Evolutionary conservation across 2,797 vertebrate species (phyloP).

Genomic region (Ibycter americanus): DNA sequence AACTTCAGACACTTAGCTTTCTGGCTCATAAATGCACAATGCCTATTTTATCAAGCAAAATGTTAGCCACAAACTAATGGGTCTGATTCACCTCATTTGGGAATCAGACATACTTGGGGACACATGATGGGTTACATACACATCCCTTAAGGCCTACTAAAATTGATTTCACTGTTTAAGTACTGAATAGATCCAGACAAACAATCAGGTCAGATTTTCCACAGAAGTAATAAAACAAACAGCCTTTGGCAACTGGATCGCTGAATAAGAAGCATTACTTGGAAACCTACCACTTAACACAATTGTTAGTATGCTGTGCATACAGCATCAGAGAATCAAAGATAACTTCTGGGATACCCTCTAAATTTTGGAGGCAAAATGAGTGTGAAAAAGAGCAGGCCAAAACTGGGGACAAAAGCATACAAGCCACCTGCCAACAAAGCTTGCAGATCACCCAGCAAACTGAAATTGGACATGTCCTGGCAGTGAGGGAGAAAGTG

Average conservation of each 20-base stretch:
- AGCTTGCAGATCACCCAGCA: neutral
- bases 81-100: neutral
- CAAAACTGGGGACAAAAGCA: neutral
- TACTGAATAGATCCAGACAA: neutral
- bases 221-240: constrained; percentile 7
- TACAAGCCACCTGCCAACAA: neutral
- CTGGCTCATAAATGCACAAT: neutral
- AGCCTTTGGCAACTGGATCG: neutral
- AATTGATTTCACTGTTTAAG: neutral
- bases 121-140: neutral
- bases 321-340: neutral
- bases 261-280: neutral
- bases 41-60: neutral
- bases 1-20: neutral
- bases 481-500: neutral
- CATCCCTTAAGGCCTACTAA: neutral
- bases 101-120: neutral
- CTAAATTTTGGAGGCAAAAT: neutral
- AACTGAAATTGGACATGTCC: neutral
- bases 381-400: neutral
- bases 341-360: neutral
- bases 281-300: neutral
- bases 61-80: neutral
- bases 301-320: neutral
- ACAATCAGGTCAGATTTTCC: neutral